Percentiles rank a stretch among this genome's conserved stretches.
These are phyloP conservation scores for Holcopasites calliopsidis DNA, from an alignment of 1,140 invertebrate genomes.

Conservation along the genomic window DNA sequence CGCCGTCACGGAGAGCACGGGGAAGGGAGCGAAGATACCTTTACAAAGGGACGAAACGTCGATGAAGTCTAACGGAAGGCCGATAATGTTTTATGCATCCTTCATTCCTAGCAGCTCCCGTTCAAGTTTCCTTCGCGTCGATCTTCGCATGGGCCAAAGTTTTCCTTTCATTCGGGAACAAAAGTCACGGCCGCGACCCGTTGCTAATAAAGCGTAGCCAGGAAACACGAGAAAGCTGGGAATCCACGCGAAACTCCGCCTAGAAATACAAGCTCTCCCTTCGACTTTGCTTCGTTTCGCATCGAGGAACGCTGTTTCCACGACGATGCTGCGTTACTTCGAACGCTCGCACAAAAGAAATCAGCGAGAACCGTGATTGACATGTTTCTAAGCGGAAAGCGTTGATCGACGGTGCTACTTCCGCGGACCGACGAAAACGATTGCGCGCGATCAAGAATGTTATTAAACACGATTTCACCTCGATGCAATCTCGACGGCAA, in stretches of 20 bases:
- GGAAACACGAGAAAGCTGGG: background rate
- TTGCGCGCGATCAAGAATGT: conserved; percentile 2
- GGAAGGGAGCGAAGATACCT: background rate
- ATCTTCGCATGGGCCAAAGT: background rate
- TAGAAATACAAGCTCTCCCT: background rate
- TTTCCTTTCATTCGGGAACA: conserved; percentile 14
- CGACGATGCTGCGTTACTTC: no score
- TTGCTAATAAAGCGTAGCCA: background rate
- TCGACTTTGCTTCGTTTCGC: background rate
- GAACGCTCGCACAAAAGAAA: conserved; percentile 28
- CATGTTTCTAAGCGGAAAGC: conserved; percentile 26
- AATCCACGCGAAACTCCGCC: background rate
- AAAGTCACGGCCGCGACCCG: conserved; percentile 3
- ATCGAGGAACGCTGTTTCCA: background rate
- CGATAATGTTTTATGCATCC: conserved; percentile 27
- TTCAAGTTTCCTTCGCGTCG: conserved; percentile 4
- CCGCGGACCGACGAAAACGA: background rate
- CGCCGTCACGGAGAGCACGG: background rate
- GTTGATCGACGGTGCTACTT: conserved; percentile 5
- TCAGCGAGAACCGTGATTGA: background rate
- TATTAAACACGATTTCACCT: conserved; percentile 20
- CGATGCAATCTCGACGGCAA: background rate
- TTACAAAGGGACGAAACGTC: conserved; percentile 3
- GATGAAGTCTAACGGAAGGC: background rate
- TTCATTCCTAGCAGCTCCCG: background rate